Base-by-base conservation (phyloP, 1,140 invertebrate genomes). In the Papilio helenus region DNA sequence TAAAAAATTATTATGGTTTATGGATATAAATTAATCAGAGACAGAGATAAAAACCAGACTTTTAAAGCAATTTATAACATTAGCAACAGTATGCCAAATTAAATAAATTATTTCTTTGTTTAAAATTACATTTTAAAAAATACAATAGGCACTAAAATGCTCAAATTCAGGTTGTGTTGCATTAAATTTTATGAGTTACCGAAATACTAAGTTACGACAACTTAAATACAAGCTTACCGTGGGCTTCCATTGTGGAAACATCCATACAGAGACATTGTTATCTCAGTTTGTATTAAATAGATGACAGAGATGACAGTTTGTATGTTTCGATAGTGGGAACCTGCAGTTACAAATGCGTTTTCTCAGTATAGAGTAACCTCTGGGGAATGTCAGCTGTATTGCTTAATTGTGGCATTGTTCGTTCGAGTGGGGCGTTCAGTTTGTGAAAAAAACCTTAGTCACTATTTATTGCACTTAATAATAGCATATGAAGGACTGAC, bases 321-420 rank as follows among this genome's bases (percentile, higher is more conserved):
- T 55, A 18, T 55, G n/a, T 55, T n/a, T 55, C 18, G 5, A 18
- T 7, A 55, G 5, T 55, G n/a, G n/a, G 9, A 55, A 55, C 8
- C 71, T 9, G 10, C 71, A 18, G 20, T 72, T 42, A 44, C 71
- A 72, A 20, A 29, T 72, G 42, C 7, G 71, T 42, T 4, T 20
- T 55, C 51, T 55, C 18, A 1, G 51, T 55, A n/a, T 55, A 18
- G 46, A 1, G 34, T 58, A 16, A 77, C 20, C 55, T 58, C 42
- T 77, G 58, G 55, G 58, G 76, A 77, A 77, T 77, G 76, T 65
- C 80, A 72, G 65, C 23, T 76, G 74, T 79, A 58, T 82, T 82
- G 74, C 73, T 73, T 82, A 82, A 82, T 76, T 81, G 77, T 76
- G 55, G 72, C 61, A 79, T 79, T 81, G 79, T 81, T 77, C n/a